phyloP scores from a whole-genome alignment of 2,797 vertebrate species.

The Pelochelys cantorii region DNA sequence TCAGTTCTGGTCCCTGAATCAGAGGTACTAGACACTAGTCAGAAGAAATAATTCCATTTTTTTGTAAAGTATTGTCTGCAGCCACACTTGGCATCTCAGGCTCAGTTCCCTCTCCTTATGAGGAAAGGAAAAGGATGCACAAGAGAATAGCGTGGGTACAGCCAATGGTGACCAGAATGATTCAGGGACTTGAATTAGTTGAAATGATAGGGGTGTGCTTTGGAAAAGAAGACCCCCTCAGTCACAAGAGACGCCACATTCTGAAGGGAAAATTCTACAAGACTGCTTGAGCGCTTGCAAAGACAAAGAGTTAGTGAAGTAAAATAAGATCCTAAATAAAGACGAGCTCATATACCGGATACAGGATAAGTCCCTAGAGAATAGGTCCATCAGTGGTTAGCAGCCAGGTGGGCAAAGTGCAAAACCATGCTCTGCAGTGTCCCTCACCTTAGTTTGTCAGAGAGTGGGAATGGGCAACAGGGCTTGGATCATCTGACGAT shows the following conservation, averaged over 20 bases:
- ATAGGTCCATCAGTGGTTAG: no score
- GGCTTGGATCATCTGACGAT: no score
- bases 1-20: slow-evolving; percentile 69
- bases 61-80: slow-evolving; percentile 67
- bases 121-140: slow-evolving; percentile 67
- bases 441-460: no score
- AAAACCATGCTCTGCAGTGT: no score
- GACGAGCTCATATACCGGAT: neutral
- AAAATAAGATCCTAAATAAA: neutral
- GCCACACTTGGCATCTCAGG: slow-evolving; percentile 61
- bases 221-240: neutral
- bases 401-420: no score
- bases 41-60: slow-evolving; percentile 69
- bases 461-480: no score
- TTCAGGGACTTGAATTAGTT: slow-evolving; percentile 68
- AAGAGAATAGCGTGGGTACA: slow-evolving; percentile 57
- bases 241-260: neutral
- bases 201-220: slow-evolving; percentile 38
- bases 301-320: neutral
- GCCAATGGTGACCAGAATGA: slow-evolving; percentile 71
- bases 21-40: slow-evolving; percentile 68
- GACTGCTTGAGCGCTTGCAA: slow-evolving; percentile 24
- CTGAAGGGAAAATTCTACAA: slow-evolving; percentile 24
- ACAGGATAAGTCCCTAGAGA: no score
- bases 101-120: slow-evolving; percentile 63